These are phyloP conservation scores for Dendronephthya gigantea DNA, from an alignment of 64 coral and sea anemone genomes.

Conservation along the genomic window DNA sequence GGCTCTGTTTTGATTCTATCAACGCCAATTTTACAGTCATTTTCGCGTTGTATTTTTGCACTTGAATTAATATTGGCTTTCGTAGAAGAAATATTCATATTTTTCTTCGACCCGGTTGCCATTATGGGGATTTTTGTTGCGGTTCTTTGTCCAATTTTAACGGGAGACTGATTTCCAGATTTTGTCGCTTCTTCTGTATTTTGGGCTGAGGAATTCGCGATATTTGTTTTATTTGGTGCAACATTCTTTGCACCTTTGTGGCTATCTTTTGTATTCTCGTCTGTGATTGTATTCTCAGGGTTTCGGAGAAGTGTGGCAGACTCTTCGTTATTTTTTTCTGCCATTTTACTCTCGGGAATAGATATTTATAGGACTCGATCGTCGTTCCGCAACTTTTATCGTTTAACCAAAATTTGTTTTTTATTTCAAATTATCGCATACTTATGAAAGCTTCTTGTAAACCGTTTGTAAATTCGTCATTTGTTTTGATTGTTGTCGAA, in stretches of 20 bases:
- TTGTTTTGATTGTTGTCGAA: not conserved
- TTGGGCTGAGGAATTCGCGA: not conserved
- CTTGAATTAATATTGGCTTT: not conserved
- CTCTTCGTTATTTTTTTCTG: not conserved
- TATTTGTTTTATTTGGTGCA: not conserved
- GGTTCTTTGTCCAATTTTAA: not conserved
- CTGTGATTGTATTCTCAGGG: not conserved
- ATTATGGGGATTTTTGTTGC: not conserved
- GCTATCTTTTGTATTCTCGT: not conserved
- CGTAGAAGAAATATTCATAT: not conserved
- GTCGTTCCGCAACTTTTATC: not conserved
- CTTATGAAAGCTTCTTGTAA: not conserved
- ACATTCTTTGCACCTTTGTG: not conserved
- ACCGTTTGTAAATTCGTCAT: not conserved
- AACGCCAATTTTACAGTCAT: not conserved
- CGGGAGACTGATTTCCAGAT: not conserved
- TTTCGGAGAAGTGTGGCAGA: not conserved
- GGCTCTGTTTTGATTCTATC: not conserved
- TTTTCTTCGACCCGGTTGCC: not conserved
- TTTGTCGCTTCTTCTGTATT: not conserved
- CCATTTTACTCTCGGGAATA: not conserved
- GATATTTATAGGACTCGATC: not conserved
- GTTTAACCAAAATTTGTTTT: too few species aligned
- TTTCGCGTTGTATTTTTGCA: not conserved
- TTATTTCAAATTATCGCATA: too few species aligned